Evolutionary conservation across 2,797 vertebrate species (phyloP).

Genomic region (Craterocephalus amniculus): DNA sequence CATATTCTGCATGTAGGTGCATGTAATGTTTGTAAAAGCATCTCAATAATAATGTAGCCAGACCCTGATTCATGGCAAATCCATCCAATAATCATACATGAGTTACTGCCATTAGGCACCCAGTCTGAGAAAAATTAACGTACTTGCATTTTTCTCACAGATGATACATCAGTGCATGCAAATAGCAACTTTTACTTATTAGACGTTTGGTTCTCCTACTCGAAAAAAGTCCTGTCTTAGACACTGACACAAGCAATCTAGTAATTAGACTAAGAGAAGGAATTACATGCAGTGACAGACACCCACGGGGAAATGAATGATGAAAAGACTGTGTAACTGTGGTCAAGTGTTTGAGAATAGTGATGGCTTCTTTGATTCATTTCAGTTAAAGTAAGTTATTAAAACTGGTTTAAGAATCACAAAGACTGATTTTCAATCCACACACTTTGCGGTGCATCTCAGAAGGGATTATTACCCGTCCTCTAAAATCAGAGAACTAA

Average conservation of each 20-base stretch:
- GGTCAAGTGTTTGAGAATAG: slow-evolving; percentile 66
- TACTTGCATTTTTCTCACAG: slow-evolving; percentile 16
- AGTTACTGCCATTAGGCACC: slow-evolving; percentile 10
- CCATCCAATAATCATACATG: background rate
- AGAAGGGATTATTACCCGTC: slow-evolving; percentile 65
- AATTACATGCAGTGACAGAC: slow-evolving; percentile 41
- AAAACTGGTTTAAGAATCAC: slow-evolving; percentile 56
- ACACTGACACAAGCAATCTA: slow-evolving; percentile 47
- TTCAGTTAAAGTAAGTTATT: slow-evolving; percentile 58
- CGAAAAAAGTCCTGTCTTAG: slow-evolving; percentile 36
- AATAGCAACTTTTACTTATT: slow-evolving; percentile 31
- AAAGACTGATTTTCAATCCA: slow-evolving; percentile 49
- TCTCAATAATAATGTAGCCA: slow-evolving; percentile 1
- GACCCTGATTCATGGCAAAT: slow-evolving; percentile 8
- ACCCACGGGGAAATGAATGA: slow-evolving; percentile 42
- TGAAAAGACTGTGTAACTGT: slow-evolving; percentile 59
- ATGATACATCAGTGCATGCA: slow-evolving; percentile 20
- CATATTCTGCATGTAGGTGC: background rate
- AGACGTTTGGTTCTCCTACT: slow-evolving; percentile 33
- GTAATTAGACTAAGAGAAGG: slow-evolving; percentile 47
- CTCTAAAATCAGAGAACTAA: slow-evolving; percentile 72
- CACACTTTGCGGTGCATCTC: slow-evolving; percentile 19
- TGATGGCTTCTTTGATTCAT: slow-evolving; percentile 66
- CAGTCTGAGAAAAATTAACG: background rate
- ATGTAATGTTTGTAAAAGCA: slow-evolving; percentile 10